Evolutionary conservation across 2,797 vertebrate species (phyloP).

Genomic region (Anabacerthia variegaticeps): DNA sequence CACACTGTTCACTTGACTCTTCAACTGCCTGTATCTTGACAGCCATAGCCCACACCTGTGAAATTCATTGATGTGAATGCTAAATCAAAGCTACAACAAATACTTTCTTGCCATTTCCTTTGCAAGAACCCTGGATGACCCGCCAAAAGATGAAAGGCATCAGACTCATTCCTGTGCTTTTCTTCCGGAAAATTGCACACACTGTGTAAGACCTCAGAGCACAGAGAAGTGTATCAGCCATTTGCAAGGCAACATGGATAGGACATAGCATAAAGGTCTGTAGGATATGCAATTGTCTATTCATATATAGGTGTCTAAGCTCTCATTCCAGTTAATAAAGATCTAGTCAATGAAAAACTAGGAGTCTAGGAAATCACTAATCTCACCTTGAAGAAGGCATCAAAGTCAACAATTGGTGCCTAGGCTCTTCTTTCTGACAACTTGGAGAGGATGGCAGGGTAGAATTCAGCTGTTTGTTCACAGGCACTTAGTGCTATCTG

Average conservation of each 20-base stretch:
- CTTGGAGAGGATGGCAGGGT: neutral
- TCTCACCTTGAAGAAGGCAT: neutral
- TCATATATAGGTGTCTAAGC: neutral
- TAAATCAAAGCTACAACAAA: neutral
- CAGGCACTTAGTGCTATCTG: neutral
- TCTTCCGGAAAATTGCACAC: neutral
- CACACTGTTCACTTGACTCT: neutral
- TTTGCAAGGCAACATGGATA: neutral
- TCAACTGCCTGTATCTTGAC: neutral
- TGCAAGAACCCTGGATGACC: neutral
- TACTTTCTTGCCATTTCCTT: neutral
- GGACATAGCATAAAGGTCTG: neutral
- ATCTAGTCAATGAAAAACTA: neutral
- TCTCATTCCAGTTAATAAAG: neutral
- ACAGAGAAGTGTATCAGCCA: neutral
- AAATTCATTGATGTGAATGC: neutral
- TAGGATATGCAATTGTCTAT: too few species aligned
- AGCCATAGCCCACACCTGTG: neutral
- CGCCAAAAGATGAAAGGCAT: neutral
- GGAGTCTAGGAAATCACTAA: neutral
- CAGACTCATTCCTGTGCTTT: neutral
- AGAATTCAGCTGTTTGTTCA: neutral
- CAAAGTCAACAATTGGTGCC: neutral
- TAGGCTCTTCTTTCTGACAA: neutral
- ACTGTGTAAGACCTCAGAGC: neutral